phyloP scores from a whole-genome alignment of 1,140 invertebrate species.

The Microplitis demolitor region DNA sequence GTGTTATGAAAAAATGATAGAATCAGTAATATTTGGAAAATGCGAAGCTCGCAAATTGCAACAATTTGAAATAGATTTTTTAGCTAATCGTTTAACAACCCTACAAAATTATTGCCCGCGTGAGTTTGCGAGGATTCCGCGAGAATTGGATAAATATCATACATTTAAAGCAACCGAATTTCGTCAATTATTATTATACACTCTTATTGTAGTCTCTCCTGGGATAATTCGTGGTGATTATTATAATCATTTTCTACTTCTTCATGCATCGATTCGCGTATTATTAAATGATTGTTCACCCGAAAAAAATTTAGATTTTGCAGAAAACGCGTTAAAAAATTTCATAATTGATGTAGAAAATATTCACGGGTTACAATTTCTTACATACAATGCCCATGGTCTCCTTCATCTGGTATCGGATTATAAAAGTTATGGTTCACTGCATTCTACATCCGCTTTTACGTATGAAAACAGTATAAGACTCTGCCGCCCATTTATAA shows the following conservation, averaged over 20 bases:
- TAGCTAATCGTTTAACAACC: slow-evolving; percentile 6
- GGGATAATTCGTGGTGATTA: slow-evolving; percentile 20
- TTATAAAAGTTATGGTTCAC: slow-evolving; percentile 10
- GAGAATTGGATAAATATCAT: slow-evolving; percentile 8
- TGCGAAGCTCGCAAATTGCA: neutral
- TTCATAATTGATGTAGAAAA: slow-evolving; percentile 13
- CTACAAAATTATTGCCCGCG: slow-evolving; percentile 19
- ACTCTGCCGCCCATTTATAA: slow-evolving; percentile 1
- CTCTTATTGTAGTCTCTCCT: slow-evolving; percentile 22
- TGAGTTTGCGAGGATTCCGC: slow-evolving; percentile 31
- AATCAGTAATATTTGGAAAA: slow-evolving; percentile 21
- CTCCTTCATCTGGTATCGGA: slow-evolving; percentile 27
- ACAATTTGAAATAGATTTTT: neutral
- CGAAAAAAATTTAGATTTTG: slow-evolving; percentile 12
- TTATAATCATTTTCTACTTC: slow-evolving; percentile 30
- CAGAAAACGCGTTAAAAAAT: slow-evolving; percentile 10
- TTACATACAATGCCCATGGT: slow-evolving; percentile 23
- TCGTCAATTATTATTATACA: slow-evolving; percentile 30
- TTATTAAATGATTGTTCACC: slow-evolving; percentile 9
- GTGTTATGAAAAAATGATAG: slow-evolving; percentile 28
- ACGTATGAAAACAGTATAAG: slow-evolving; percentile 30
- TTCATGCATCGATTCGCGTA: slow-evolving; percentile 29
- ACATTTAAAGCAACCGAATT: slow-evolving; percentile 33
- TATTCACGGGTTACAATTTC: slow-evolving; percentile 14
- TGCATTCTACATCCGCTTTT: slow-evolving; percentile 27